Base-by-base conservation (phyloP, 2,797 vertebrate species). In the Ctenopoma multispine region DNA sequence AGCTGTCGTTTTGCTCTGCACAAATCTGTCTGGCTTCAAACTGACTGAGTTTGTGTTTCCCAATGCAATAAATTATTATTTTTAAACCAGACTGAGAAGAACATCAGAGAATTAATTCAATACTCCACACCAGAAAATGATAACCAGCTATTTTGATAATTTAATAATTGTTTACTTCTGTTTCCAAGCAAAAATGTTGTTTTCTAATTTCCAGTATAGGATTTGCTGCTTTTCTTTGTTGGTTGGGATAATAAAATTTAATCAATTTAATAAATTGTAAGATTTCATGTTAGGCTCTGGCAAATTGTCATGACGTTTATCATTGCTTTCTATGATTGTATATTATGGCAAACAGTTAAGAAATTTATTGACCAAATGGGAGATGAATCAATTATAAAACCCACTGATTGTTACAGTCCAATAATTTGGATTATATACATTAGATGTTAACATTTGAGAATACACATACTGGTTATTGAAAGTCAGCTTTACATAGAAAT, bases 1-100 rank as follows among this genome's bases (percentile, higher is more conserved):
- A 29, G 21, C 20, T 72, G 58, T 58, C 51, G 54, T 66, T 84
- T 80, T 13, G 5, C 34, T 71, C 2, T 15, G 21, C 13, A 2
- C 48, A 14, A 13, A 47, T n/a, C 6, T 41, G 1, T n/a, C 21
- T 18, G n/a, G 12, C 24, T 49, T 64, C 8, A n/a, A 24, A 57
- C 15, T 24, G 5, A 24, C 21, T 17, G 21, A 24, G 7, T 1
- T 5, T 5, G 9, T 20, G 24, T 50, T 58, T 66, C 46, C 48
- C n/a, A 60, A 3, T 29, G 11, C 6, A 40, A 21, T 17, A 21
- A 10, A 17, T 56, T 14, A 6, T 6, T 4, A 56, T 69, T 66
- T 40, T 57, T 24, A 58, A 70, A 48, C 5, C 20, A 29, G 11
- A 7, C 3, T 40, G 3, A 41, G 38, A 17, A 21, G 29, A 57